Evolutionary conservation across 53 echinoderm and acorn worm species (phyloP).

Genomic region (Crossaster papposus): DNA sequence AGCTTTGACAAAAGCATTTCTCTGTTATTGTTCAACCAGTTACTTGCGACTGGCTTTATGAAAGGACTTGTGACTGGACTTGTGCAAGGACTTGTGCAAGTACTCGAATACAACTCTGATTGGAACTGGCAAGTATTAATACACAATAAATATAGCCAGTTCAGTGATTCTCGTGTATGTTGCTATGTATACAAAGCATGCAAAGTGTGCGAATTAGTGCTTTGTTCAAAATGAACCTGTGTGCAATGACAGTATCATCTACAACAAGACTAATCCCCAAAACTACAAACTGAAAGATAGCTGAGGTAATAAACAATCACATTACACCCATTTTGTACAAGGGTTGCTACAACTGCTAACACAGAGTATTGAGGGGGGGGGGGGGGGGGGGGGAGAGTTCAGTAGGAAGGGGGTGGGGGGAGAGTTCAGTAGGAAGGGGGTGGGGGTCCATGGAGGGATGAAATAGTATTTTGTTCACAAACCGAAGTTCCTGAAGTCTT

Average conservation of each 20-base stretch:
- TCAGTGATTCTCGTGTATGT: too few species aligned
- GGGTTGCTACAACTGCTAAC: neutral
- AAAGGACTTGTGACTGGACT: too few species aligned
- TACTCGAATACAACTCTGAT: too few species aligned
- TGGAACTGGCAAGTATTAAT: too few species aligned
- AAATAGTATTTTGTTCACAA: conserved; percentile 17
- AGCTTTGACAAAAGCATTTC: too few species aligned
- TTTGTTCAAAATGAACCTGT: neutral
- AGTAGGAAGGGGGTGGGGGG: neutral
- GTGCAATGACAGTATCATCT: neutral
- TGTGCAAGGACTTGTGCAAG: too few species aligned
- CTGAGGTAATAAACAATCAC: neutral
- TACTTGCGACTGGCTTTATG: too few species aligned
- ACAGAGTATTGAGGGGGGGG: neutral
- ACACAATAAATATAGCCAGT: too few species aligned
- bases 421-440: neutral
- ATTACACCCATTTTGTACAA: neutral
- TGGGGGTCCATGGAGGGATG: neutral
- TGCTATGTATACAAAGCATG: too few species aligned
- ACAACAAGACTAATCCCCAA: neutral
- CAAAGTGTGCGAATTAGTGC: too few species aligned
- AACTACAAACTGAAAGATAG: conserved; percentile 31
- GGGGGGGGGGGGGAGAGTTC: neutral
- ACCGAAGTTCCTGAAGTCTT: conserved; percentile 57
- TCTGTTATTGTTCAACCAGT: too few species aligned